Evolutionary conservation across 2,888 invertebrate species (phyloP), one percentile per base, ranked within the genome.

Genomic region (Ganaspis brasiliensis): DNA sequence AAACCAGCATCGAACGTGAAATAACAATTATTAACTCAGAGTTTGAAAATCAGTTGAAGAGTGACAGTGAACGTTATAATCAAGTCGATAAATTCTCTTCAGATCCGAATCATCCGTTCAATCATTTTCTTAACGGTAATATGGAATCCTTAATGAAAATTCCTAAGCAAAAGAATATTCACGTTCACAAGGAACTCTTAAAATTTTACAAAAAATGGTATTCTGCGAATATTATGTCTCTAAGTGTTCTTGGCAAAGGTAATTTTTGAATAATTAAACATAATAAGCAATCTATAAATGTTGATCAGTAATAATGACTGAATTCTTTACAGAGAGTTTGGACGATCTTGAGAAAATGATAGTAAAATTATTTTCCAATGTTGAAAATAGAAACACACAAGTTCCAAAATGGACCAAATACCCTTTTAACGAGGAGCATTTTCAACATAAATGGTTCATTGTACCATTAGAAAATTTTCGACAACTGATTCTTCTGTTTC

Each of bases 21-120:
- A 94, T 99, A 70, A 97, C 97, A 91, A 99, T 99, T 0, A 98
- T 99, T 8, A 94, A 99, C 92, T 98, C 98, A 0, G 99, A 99
- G 89, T 97, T 99, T 90, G 97, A 98, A 89, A 98, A 99, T 92
- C 99, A 99, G 92, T 91, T 97, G 9, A 94, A 95, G 1, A 96
- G 94, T 80, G 99, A 99, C 92, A 92, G 94, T 0, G 98, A 98
- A 98, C 72, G 81, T 19, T 92, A 97, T 72, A 94, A 96, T 90
- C 99, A 99, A 92, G 93, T 99, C 10, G 97, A 98, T 87, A 96
- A 97, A 89, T 95, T 96, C 82, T 94, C 96, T 0, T 95, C 97
- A 0, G 93, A 95, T 84, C 93, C 95, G 0, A 92, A 92, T 3
- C 99, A 99, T 92, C 95, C 97, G 0, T 99, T n/a, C n/a, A 95